Percentiles rank a stretch among this genome's conserved stretches.
phyloP scores from a whole-genome alignment of 2,113 vertebrate genomes.

The Rhinichthys klamathensis region DNA sequence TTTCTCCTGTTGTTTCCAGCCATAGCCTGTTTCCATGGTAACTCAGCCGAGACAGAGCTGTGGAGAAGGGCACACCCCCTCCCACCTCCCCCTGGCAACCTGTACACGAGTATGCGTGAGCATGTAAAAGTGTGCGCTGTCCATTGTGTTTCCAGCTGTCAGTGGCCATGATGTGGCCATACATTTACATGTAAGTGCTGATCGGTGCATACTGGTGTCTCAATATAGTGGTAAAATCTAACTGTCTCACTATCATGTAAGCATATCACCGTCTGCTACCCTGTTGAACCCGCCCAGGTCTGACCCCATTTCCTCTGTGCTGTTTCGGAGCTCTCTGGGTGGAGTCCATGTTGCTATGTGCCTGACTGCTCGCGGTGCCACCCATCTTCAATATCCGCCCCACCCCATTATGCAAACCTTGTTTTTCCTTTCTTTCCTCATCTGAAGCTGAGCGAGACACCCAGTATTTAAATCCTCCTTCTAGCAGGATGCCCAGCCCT shows the following conservation, averaged over 20 bases:
- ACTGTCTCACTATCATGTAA: conserved; percentile 15
- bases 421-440: conserved; percentile 65
- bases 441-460: conserved; percentile 54
- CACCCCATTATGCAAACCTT: conserved; percentile 71
- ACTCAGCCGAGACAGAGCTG: conserved; percentile 76
- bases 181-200: neutral
- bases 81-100: conserved; percentile 70
- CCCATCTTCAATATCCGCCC: conserved; percentile 71
- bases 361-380: conserved; percentile 62
- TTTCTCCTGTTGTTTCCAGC: conserved; percentile 82
- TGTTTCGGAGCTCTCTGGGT: conserved; percentile 59
- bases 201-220: neutral
- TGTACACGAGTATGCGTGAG: conserved; percentile 55
- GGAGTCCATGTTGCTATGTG: conserved; percentile 62
- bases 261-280: conserved; percentile 41
- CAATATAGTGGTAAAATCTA: neutral
- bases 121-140: conserved; percentile 9
- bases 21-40: conserved; percentile 84
- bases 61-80: conserved; percentile 76
- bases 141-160: conserved; percentile 36
- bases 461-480: conserved; percentile 60
- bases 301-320: conserved; percentile 61
- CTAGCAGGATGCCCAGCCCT: conserved; percentile 64
- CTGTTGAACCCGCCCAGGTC: conserved; percentile 65
- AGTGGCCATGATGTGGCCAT: neutral